These are phyloP conservation scores for Molossus alvarezi DNA, from an alignment of 2,797 vertebrate species.

Conservation along the genomic window DNA sequence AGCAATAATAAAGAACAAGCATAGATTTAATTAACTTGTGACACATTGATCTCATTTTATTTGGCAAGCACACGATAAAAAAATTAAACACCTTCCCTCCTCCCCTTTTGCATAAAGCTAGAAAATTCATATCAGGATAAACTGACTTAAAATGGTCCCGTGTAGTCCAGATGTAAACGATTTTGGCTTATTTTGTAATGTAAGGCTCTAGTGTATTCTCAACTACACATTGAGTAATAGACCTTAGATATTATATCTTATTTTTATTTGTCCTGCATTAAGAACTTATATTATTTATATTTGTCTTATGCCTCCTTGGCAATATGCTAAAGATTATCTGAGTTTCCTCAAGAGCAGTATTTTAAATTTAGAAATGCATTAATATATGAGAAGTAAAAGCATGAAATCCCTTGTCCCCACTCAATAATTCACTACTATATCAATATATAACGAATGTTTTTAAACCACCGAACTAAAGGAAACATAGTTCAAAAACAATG, in stretches of 20 bases:
- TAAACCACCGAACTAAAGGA: conserved; percentile 34
- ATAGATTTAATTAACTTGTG: conserved; percentile 49
- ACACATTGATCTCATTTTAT: conserved; percentile 53
- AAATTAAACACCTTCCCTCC: conserved; percentile 36
- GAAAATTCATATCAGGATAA: conserved; percentile 57
- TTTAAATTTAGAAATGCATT: conserved; percentile 68
- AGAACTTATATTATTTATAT: conserved; percentile 18
- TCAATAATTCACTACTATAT: conserved; percentile 63
- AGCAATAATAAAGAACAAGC: conserved; percentile 69
- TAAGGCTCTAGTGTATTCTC: background rate
- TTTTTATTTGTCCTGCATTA: background rate
- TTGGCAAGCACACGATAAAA: conserved; percentile 25
- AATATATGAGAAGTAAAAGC: conserved; percentile 19
- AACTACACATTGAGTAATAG: background rate
- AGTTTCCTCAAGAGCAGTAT: conserved; percentile 65
- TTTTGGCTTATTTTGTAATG: conserved; percentile 40
- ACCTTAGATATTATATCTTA: background rate
- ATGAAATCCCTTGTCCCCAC: conserved; percentile 48
- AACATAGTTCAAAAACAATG: conserved; percentile 30
- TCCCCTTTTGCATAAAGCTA: conserved; percentile 29
- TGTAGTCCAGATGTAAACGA: conserved; percentile 60
- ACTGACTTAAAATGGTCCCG: conserved; percentile 39
- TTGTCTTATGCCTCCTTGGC: background rate
- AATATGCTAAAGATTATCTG: conserved; percentile 10
- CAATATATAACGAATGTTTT: conserved; percentile 62